These are phyloP conservation scores for Erebia ligea DNA, from an alignment of 2,888 invertebrate species.

Conservation along the genomic window DNA sequence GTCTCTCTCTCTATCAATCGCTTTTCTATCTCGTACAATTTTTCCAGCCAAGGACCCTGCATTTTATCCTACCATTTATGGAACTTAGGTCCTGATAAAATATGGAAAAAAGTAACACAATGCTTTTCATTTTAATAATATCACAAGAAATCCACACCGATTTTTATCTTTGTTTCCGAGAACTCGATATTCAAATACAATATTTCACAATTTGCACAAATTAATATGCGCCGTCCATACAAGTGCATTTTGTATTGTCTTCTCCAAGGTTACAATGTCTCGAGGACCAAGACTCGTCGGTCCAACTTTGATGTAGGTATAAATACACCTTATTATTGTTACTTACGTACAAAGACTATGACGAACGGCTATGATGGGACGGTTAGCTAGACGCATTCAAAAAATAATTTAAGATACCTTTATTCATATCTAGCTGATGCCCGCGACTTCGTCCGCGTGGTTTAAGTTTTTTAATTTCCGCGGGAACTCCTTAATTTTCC, in stretches of 20 bases:
- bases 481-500: too few species aligned
- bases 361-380: background rate
- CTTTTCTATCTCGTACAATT: too few species aligned
- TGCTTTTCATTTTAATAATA: background rate
- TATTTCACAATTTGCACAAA: slow-evolving; percentile 14
- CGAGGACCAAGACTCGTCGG: slow-evolving; percentile 43
- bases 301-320: slow-evolving; percentile 41
- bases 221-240: slow-evolving; percentile 27
- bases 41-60: too few species aligned
- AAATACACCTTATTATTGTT: slow-evolving; percentile 49
- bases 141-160: slow-evolving; percentile 23
- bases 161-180: slow-evolving; percentile 28
- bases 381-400: background rate
- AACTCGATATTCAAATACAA: slow-evolving; percentile 19
- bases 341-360: slow-evolving; percentile 39
- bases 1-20: too few species aligned
- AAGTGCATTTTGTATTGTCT: slow-evolving; percentile 33
- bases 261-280: slow-evolving; percentile 33
- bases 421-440: too few species aligned
- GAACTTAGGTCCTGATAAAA: too few species aligned
- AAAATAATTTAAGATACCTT: background rate
- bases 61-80: too few species aligned
- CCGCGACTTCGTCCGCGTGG: too few species aligned
- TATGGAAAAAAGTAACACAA: background rate
- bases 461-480: too few species aligned